phyloP scores from a whole-genome alignment of 2,113 vertebrate genomes.

The Chlamydotis undulata region DNA sequence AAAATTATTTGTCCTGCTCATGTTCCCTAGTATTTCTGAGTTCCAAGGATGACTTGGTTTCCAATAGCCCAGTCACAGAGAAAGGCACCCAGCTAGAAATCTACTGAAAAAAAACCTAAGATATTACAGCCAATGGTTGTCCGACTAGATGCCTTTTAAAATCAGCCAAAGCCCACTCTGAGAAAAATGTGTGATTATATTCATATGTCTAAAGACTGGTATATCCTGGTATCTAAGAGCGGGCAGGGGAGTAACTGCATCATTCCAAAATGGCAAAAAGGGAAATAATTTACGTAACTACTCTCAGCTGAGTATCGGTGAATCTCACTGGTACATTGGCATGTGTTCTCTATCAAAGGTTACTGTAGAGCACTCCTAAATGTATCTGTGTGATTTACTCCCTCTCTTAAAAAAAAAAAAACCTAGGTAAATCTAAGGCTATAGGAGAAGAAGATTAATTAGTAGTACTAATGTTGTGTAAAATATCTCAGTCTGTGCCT shows the following conservation, averaged over 20 bases:
- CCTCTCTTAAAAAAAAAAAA: background rate
- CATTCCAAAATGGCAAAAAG: background rate
- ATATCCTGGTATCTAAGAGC: background rate
- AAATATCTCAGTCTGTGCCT: background rate
- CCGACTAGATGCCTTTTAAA: background rate
- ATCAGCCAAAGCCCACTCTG: background rate
- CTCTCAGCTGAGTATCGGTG: background rate
- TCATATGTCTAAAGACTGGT: background rate
- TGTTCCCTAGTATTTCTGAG: background rate
- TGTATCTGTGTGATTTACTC: background rate
- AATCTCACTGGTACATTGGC: background rate
- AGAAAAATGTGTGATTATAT: background rate
- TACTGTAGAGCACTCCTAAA: background rate
- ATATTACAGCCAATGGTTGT: background rate
- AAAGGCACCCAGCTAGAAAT: background rate
- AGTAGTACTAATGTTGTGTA: background rate
- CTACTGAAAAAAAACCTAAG: background rate
- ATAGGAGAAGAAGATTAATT: background rate
- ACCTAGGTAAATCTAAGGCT: background rate
- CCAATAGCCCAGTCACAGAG: background rate
- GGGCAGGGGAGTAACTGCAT: background rate
- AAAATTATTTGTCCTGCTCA: background rate
- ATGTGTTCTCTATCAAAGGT: background rate
- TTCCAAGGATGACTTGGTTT: background rate
- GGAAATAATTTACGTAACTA: background rate